Evolutionary conservation across 2,888 invertebrate species (phyloP).

Genomic region (Drosophila meridionalis): DNA sequence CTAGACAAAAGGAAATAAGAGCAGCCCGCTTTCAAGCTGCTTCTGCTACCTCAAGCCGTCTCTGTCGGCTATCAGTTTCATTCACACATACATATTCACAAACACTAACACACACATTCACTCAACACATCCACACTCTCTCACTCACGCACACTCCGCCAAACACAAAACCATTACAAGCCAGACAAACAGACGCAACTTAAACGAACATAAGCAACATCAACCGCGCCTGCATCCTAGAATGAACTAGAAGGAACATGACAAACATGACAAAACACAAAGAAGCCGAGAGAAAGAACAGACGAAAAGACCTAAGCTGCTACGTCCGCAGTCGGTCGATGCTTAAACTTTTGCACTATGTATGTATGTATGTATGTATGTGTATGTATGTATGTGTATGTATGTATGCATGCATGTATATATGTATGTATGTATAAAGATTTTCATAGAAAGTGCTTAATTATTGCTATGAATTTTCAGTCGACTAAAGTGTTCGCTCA

Average conservation of each 20-base stretch:
- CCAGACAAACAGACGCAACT: conserved; percentile 64
- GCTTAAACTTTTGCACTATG: background rate
- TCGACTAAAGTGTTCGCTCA: conserved; percentile 1
- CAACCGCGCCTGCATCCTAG: conserved; percentile 43
- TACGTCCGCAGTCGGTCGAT: conserved; percentile 6
- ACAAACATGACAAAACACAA: conserved; percentile 7
- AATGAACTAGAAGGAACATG: conserved; percentile 12
- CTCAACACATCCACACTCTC: background rate
- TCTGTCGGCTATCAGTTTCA: conserved; percentile 35
- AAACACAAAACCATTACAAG: conserved; percentile 31
- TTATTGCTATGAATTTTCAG: conserved; percentile 26
- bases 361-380: background rate
- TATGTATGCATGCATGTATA: background rate
- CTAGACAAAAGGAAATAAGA: conserved; percentile 69
- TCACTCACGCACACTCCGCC: conserved; percentile 8
- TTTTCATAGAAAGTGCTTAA: conserved; percentile 10
- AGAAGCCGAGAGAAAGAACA: background rate
- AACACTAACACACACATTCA: conserved; percentile 7
- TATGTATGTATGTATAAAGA: too few species aligned
- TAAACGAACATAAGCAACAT: conserved; percentile 60
- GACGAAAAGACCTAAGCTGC: background rate
- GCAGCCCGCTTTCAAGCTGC: conserved; percentile 52
- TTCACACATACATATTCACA: conserved; percentile 11
- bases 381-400: too few species aligned
- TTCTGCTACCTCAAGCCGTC: conserved; percentile 5